Conservation (phyloP, 2,888 invertebrate species). For the Linyphia triangularis region DNA sequence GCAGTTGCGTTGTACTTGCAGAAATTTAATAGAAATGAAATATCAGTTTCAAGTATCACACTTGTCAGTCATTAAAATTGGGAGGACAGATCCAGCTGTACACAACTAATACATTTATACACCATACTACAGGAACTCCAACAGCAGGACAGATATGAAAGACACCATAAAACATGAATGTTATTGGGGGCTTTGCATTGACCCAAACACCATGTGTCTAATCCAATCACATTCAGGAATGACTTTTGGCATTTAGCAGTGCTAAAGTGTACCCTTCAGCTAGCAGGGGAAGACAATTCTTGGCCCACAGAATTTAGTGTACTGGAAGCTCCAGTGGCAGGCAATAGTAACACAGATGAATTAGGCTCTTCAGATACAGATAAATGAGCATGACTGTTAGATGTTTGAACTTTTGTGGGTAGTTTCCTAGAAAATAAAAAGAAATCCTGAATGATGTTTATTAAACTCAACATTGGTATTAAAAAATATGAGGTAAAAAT, state of each 20-base stretch:
- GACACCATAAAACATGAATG: slow-evolving; percentile 74
- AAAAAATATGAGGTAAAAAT: neutral
- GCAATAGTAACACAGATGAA: slow-evolving; percentile 70
- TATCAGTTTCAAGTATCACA: slow-evolving; percentile 56
- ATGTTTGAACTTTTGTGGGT: slow-evolving; percentile 66
- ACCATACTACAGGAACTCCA: slow-evolving; percentile 73
- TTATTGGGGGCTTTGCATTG: slow-evolving; percentile 53
- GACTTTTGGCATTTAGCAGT: slow-evolving; percentile 72
- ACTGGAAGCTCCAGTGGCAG: slow-evolving; percentile 70
- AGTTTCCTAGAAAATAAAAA: slow-evolving; percentile 59
- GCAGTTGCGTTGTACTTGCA: slow-evolving; percentile 61
- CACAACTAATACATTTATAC: slow-evolving; percentile 71
- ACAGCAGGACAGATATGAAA: slow-evolving; percentile 75
- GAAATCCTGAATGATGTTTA: too few relatives aligned
- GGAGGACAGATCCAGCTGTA: slow-evolving; percentile 73
- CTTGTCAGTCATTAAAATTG: slow-evolving; percentile 68
- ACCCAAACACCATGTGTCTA: slow-evolving; percentile 60
- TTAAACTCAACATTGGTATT: neutral
- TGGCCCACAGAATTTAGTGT: slow-evolving; percentile 64
- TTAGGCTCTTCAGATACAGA: slow-evolving; percentile 70
- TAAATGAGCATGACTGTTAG: slow-evolving; percentile 74
- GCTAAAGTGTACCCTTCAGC: slow-evolving; percentile 68
- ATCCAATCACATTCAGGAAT: slow-evolving; percentile 74
- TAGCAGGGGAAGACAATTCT: slow-evolving; percentile 75
- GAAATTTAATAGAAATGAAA: slow-evolving; percentile 59